Evolutionary conservation across 2,113 vertebrate species (phyloP), one percentile per base, ranked within the genome.

Genomic region (Coregonus clupeaformis): DNA sequence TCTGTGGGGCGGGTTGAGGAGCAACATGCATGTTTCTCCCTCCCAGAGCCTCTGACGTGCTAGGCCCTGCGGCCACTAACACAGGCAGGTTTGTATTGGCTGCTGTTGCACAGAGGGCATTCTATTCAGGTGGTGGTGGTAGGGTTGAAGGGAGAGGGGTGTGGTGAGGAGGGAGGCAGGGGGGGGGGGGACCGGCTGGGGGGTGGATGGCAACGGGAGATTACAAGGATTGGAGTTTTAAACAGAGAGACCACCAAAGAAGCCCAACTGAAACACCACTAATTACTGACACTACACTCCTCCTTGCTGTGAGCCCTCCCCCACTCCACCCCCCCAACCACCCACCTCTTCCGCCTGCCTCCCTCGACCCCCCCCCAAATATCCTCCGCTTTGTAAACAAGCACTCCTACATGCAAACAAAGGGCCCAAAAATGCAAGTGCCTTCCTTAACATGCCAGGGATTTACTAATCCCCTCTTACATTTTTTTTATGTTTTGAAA

Each of bases 331-430:
- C 74, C 74, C 47, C 63, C 32, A 27, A 71, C 49, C 16, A 71
- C 66, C n/a, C 60, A 22, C 47, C 30, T 27, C 73, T 49, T 74
- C 70, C 73, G 78, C 64, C 3, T n/a, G 13, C 36, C 32, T 74
- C 80, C 75, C 60, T 72, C 79, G 75, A 78, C 85, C 85, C 83
- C 85, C 85, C 83, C 68, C 83, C 87, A 87, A 92, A 88, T 91
- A 91, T 75, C 86, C 92, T 80, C 90, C 89, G 88, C 91, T 95
- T 94, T 95, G 94, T 96, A 96, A 97, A 96, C 93, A 95, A 94
- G 93, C 94, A 93, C 93, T 96, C 93, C 93, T 95, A 85, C 94
- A 92, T 92, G 91, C 94, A 96, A 96, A 96, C 95, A 96, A 96
- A 95, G 91, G 91, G 84, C 88, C 87, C 87, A 93, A 91, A 94